Evolutionary conservation across 2,797 vertebrate genomes (phyloP).

Genomic region (Mormyrops attenuatus): DNA sequence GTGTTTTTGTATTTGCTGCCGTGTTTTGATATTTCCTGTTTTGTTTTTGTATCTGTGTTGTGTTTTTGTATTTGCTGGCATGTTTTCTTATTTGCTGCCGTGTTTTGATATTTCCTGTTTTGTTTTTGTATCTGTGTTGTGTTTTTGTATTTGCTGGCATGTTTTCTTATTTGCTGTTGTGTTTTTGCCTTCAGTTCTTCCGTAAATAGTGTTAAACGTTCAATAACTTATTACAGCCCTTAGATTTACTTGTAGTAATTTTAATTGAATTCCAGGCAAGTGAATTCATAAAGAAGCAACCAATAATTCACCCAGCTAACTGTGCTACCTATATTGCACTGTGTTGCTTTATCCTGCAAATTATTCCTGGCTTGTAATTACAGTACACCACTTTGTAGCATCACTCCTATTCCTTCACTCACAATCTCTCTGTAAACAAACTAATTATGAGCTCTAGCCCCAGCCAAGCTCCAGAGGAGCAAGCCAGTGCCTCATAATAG

Average conservation of each 20-base stretch:
- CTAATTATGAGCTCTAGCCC: no score
- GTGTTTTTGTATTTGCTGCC: no score
- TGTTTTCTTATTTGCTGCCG: no score
- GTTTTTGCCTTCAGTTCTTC: no score
- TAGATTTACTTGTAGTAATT: neutral
- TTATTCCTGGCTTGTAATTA: neutral
- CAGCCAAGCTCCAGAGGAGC: neutral
- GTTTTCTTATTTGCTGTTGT: no score
- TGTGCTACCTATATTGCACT: neutral
- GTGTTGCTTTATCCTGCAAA: neutral
- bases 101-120: no score
- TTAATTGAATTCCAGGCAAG: neutral
- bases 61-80: no score
- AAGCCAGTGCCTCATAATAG: neutral
- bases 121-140: no score
- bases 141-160: no score
- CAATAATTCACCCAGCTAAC: neutral
- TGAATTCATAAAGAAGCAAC: neutral
- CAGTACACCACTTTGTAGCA: neutral
- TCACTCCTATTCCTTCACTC: neutral
- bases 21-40: no score
- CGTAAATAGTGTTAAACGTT: neutral
- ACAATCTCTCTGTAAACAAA: neutral
- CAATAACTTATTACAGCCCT: neutral
- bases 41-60: no score